A percentile compares a stretch with the other conserved stretches of the same genome.
Evolutionary conservation across 2,888 invertebrate genomes (phyloP).

Genomic region (Tenthredo notha): DNA sequence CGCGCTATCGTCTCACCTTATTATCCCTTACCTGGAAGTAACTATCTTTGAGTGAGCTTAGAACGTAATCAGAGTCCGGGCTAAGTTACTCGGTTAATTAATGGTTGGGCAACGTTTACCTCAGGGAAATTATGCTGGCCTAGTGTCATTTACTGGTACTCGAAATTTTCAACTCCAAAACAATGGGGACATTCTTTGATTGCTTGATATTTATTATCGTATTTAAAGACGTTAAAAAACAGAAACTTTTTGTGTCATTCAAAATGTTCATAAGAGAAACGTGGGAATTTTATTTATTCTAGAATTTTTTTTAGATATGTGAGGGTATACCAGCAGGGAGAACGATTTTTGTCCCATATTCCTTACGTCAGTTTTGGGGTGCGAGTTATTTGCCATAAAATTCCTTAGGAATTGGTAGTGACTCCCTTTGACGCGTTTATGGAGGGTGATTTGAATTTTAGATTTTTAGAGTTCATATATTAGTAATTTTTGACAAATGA

Average conservation of each 20-base stretch:
- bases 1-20: slow-evolving; percentile 30
- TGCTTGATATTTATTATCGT: neutral
- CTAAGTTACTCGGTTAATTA: slow-evolving; percentile 34
- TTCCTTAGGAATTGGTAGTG: slow-evolving; percentile 33
- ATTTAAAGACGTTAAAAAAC: neutral
- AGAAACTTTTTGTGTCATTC: neutral
- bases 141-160: slow-evolving; percentile 8
- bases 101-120: slow-evolving; percentile 36
- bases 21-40: slow-evolving; percentile 42
- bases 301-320: neutral
- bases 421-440: slow-evolving; percentile 59
- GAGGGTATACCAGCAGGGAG: neutral
- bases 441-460: slow-evolving; percentile 67
- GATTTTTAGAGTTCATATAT: slow-evolving; percentile 58
- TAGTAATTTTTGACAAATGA: slow-evolving; percentile 50
- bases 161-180: neutral
- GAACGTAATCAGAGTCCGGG: slow-evolving; percentile 40
- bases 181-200: neutral
- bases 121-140: slow-evolving; percentile 33
- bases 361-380: neutral
- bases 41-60: slow-evolving; percentile 47
- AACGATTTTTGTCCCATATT: slow-evolving; percentile 38
- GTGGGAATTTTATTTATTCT: slow-evolving; percentile 2
- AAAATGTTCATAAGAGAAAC: neutral
- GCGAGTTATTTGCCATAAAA: slow-evolving; percentile 54